phyloP scores from a whole-genome alignment of 2,888 invertebrate genomes.

The Sinhomidia bicolor region DNA sequence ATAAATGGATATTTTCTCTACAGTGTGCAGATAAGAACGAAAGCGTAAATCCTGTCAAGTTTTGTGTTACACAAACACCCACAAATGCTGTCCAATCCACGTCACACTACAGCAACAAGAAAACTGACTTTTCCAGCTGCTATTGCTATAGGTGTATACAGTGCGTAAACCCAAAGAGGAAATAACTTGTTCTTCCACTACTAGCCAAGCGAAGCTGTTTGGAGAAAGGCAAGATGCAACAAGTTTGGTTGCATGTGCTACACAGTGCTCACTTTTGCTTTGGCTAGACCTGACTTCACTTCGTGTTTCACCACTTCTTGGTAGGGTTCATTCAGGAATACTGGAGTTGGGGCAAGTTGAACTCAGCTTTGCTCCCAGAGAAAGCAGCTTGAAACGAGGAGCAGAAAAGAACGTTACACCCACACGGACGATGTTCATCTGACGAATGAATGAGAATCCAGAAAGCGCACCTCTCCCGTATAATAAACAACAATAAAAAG shows the following conservation, averaged over 20 bases:
- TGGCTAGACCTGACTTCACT: not conserved
- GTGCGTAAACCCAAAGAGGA: slow-evolving; percentile 1
- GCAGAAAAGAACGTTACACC: no score
- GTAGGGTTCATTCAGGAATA: no score
- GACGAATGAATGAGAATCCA: not conserved
- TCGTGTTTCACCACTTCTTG: not conserved
- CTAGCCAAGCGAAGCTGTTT: no score
- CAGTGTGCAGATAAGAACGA: no score
- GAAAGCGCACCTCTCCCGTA: not conserved
- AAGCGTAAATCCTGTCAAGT: no score
- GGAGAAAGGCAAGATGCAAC: slow-evolving; percentile 60
- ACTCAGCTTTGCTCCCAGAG: no score
- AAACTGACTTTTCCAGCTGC: slow-evolving; percentile 10
- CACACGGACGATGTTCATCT: not conserved
- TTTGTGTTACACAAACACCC: not conserved
- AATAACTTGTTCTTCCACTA: not conserved
- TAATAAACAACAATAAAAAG: not conserved
- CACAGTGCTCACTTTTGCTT: not conserved
- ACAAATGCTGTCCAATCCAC: not conserved
- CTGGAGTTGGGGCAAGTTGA: no score
- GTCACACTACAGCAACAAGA: not conserved
- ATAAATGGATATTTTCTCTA: no score
- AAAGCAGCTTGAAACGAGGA: no score
- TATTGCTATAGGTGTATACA: not conserved
- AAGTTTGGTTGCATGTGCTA: slow-evolving; percentile 74